phyloP scores from a whole-genome alignment of 2,888 invertebrate species.

The Dolichomitus sp. region DNA sequence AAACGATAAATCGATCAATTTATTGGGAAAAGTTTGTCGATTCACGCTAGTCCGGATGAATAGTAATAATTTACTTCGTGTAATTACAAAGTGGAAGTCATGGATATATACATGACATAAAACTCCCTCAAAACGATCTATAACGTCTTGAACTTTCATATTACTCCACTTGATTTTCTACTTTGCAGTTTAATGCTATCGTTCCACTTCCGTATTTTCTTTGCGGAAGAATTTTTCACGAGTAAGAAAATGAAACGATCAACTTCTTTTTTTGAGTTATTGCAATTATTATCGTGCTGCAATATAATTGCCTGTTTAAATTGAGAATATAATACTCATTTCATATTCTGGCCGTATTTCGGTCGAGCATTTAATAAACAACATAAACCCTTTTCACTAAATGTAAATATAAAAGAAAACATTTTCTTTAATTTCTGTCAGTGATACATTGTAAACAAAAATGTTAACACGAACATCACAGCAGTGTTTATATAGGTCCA shows the following conservation, averaged over 20 bases:
- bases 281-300: not conserved
- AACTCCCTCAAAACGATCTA: conserved; percentile 3
- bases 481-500: too few species aligned
- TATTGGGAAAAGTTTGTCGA: conserved; percentile 53
- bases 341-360: too few species aligned
- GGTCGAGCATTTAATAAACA: too few species aligned
- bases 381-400: too few species aligned
- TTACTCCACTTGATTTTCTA: not conserved
- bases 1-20: conserved; percentile 48
- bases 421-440: too few species aligned
- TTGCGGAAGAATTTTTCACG: not conserved
- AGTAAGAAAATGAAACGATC: too few species aligned
- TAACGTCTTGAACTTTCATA: conserved; percentile 17
- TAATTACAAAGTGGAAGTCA: conserved; percentile 25
- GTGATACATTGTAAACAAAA: too few species aligned
- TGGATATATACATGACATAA: conserved; percentile 6
- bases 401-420: too few species aligned
- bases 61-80: conserved; percentile 34
- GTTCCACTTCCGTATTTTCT: not conserved
- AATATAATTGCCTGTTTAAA: too few species aligned
- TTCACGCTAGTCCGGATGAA: conserved; percentile 3
- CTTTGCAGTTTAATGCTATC: not conserved
- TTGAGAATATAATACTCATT: too few species aligned
- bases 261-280: not conserved
- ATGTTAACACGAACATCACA: too few species aligned